Conservation (phyloP, 92 coral and sea anemone genomes). For the Isaurus tuberculatus region DNA sequence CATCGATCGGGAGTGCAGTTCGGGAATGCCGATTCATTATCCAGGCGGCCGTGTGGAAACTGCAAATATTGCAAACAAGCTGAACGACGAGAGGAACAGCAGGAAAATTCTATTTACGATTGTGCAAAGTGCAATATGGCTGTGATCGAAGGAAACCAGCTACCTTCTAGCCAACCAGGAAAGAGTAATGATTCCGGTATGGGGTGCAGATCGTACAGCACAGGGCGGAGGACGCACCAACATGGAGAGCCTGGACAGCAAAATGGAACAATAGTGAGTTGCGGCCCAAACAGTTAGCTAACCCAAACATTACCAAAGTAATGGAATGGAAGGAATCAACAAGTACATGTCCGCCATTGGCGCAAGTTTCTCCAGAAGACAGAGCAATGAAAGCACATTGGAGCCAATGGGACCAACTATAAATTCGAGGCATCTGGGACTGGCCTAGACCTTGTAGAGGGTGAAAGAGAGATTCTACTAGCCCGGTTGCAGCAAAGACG, state of each 20-base stretch:
- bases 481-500: too few species aligned
- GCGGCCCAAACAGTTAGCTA: neutral
- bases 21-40: conserved; percentile 43
- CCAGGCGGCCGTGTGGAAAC: conserved; percentile 25
- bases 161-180: neutral
- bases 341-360: too few species aligned
- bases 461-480: too few species aligned
- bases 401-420: conserved; percentile 43
- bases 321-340: too few species aligned
- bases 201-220: neutral
- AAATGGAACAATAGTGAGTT: neutral
- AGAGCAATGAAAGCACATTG: conserved; percentile 1
- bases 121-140: neutral
- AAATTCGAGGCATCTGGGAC: too few species aligned
- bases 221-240: neutral
- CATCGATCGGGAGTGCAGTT: conserved; percentile 51
- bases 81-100: conserved; percentile 19
- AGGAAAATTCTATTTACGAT: neutral
- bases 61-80: conserved; percentile 30
- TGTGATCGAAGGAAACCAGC: neutral
- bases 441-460: too few species aligned
- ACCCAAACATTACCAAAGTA: too few species aligned
- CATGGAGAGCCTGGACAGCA: neutral
- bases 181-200: neutral
- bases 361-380: neutral